phyloP scores from a whole-genome alignment of 2,797 vertebrate species.

The Myotis myotis region DNA sequence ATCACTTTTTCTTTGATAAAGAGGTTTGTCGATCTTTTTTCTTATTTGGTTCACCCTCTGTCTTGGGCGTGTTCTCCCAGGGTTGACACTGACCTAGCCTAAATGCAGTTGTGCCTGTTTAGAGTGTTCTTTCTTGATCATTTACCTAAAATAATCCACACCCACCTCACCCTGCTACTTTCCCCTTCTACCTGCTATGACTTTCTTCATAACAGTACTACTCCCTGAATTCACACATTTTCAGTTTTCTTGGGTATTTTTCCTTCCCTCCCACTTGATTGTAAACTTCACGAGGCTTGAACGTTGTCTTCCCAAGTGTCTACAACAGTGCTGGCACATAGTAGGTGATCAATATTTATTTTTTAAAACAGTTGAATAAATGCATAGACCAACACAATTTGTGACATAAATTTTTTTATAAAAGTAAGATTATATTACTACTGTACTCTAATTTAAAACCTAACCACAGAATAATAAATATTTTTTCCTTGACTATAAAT shows the following conservation, averaged over 20 bases:
- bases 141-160: neutral
- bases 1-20: neutral
- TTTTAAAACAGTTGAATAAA: neutral
- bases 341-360: neutral
- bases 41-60: neutral
- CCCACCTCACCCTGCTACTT: neutral
- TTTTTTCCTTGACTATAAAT: neutral
- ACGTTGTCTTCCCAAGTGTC: neutral
- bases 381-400: neutral
- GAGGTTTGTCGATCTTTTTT: neutral
- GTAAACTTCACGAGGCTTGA: neutral
- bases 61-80: neutral
- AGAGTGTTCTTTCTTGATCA: neutral
- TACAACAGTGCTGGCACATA: neutral
- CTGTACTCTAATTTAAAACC: neutral
- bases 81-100: neutral
- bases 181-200: neutral
- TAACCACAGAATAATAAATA: neutral
- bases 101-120: neutral
- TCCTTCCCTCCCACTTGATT: neutral
- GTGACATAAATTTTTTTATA: neutral
- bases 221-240: neutral
- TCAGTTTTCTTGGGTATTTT: neutral
- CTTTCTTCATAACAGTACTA: neutral
- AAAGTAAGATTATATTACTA: neutral